These are phyloP conservation scores for Eupeodes luniger DNA, from an alignment of 2,888 invertebrate species.

Conservation along the genomic window DNA sequence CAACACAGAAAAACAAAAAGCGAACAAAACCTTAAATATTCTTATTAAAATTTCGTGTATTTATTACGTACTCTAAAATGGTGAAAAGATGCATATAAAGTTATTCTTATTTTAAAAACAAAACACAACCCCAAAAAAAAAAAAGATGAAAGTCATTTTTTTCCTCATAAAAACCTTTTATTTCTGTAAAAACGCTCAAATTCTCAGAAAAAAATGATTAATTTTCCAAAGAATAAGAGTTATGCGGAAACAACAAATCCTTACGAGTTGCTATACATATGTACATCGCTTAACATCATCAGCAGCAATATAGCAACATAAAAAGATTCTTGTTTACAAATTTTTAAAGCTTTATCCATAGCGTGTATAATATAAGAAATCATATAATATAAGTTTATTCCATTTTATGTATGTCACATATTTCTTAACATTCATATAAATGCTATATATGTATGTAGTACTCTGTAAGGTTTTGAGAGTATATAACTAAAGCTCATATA, in stretches of 20 bases:
- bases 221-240: background rate
- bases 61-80: background rate
- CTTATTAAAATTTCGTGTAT: too few relatives aligned
- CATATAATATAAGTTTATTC: background rate
- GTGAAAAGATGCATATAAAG: background rate
- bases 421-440: background rate
- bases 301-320: background rate
- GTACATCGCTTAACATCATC: too few relatives aligned
- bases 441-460: background rate
- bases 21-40: too few relatives aligned
- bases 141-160: background rate
- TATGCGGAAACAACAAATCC: background rate
- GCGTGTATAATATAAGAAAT: background rate
- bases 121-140: too few relatives aligned
- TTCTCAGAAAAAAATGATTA: background rate
- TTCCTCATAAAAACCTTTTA: background rate
- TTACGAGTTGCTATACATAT: too few relatives aligned
- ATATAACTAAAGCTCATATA: too few relatives aligned
- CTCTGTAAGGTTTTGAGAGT: background rate
- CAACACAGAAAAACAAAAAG: too few relatives aligned
- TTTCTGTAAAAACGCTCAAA: background rate
- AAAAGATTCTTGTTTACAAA: constrained; percentile 8
- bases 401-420: background rate
- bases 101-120: background rate
- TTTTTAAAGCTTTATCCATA: background rate